Evolutionary conservation across 2,113 vertebrate genomes (phyloP), one percentile per base, ranked within the genome.

Genomic region (Bungarus multicinctus): DNA sequence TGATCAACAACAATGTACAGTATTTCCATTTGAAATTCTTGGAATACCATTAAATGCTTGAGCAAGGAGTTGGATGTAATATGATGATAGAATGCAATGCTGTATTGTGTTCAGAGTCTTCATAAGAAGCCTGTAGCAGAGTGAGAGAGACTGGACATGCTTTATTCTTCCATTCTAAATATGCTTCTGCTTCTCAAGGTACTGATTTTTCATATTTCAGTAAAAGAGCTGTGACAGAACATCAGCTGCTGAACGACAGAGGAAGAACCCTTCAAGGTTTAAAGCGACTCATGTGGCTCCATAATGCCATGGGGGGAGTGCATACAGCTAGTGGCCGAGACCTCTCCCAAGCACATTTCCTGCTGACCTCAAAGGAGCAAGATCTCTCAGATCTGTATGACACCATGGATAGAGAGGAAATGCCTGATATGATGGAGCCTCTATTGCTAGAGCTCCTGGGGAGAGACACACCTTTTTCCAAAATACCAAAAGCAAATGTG

Each of bases 251-350:
- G 97, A 97, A 98, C 2, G 98, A 98, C 94, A 97, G 97, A 2
- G 96, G 98, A 5, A 97, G 96, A 85, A 97, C 95, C 2, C 97
- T 98, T 8, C 98, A 98, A 93, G 98, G 97, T 87, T 97, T 98
- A 47, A 98, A 98, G 96, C 97, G 98, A 5, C 95, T 98, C 87
- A 97, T 97, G 95, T 98, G 98, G 98, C 97, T 98, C 34, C 98
- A 97, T 2, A 97, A 97, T 0, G 97, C 97, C 91, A 97, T 98
- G 10, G 97, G 97, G 4, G 97, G 97, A 0, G 97, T 98, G 89
- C 98, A 98, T 97, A 98, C 97, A 0, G 98, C 98, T 47, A 96
- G 96, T 91, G 93, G 95, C 4, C 95, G 96, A 85, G 94, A 94
- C 0, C 2, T 58, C 52, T 87, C 93, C 0, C 92, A 52, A 1